These are phyloP conservation scores for Mesorhabditis belari DNA, from an alignment of 2,888 invertebrate species.

Conservation along the genomic window DNA sequence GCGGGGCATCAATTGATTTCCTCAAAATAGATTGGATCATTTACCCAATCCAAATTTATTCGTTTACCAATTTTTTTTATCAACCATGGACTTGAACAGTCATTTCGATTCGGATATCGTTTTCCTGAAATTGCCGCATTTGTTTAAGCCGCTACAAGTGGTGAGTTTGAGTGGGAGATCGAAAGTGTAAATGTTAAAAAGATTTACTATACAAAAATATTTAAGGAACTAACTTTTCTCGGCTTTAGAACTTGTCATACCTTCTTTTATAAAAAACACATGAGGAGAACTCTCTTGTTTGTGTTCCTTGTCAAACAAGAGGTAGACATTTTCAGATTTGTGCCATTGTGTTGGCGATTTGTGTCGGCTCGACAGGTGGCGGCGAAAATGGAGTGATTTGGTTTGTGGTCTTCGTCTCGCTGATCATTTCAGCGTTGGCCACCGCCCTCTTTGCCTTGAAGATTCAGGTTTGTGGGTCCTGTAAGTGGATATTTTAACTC, in stretches of 20 bases:
- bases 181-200: too few relatives aligned
- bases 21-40: too few relatives aligned
- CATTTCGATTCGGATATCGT: conserved; percentile 16
- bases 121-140: conserved; percentile 41
- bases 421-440: conserved; percentile 39
- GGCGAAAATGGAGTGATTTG: conserved; percentile 47
- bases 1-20: too few relatives aligned
- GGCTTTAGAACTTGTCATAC: too few relatives aligned
- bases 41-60: too few relatives aligned
- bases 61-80: not conserved
- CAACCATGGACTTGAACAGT: not conserved
- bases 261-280: too few relatives aligned
- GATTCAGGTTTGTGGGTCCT: conserved; percentile 17
- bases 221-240: too few relatives aligned
- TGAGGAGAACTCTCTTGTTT: not conserved
- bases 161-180: too few relatives aligned
- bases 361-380: conserved; percentile 41
- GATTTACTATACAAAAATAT: too few relatives aligned
- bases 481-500: too few relatives aligned
- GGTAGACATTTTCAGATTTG: conserved; percentile 37
- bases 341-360: conserved; percentile 42
- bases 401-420: conserved; percentile 34
- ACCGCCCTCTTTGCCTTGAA: conserved; percentile 47
- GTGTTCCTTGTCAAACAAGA: not conserved
- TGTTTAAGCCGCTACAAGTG: conserved; percentile 49